Base-by-base conservation (phyloP, 2,797 vertebrate genomes). In the Gymnopithys bicolor region DNA sequence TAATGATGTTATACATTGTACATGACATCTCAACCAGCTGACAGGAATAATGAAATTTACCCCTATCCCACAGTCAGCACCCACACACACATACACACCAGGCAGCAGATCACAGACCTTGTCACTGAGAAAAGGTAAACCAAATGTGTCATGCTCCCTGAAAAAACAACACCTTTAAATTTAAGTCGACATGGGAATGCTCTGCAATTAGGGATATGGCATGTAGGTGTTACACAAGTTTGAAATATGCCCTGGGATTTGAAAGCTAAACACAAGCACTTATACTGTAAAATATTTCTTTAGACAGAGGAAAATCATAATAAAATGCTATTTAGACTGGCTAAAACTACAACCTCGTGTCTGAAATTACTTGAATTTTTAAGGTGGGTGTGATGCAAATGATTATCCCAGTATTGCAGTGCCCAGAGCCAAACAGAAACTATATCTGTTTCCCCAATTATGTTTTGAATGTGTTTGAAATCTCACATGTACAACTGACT, bases 331-430 rank as follows among this genome's bases (percentile, higher is more conserved):
- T 78, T 95, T 76, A 80, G 33, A 71, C 46, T 87, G 56, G 69
- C 32, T 71, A 64, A 86, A 94, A 89, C 30, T 77, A 80, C 19
- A 90, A 64, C 30, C 28, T 80, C 46, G 13, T 53, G 49, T 53
- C 53, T 83, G 80, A 73, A 87, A 95, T 76, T 13, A 84, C 30
- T 56, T 68, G 52, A 78, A 83, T 94, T 70, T 94, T 87, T 94
- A 83, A 77, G 53, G 49, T 37, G 48, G 56, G 84, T 64, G 68
- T 71, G 71, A 94, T 39, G n/a, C 58, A 81, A 89, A 88, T 49
- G 4, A 63, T 37, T 46, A 68, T 64, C 18, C 58, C 74, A 75
- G 43, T 7, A n/a, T 27, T 43, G 18, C 43, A 46, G 46, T 7
- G 95, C 71, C 66, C 60, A 81, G 75, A 83, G 35, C 19, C 78